phyloP scores from a whole-genome alignment of 2,888 invertebrate genomes.

The Selenia dentaria region DNA sequence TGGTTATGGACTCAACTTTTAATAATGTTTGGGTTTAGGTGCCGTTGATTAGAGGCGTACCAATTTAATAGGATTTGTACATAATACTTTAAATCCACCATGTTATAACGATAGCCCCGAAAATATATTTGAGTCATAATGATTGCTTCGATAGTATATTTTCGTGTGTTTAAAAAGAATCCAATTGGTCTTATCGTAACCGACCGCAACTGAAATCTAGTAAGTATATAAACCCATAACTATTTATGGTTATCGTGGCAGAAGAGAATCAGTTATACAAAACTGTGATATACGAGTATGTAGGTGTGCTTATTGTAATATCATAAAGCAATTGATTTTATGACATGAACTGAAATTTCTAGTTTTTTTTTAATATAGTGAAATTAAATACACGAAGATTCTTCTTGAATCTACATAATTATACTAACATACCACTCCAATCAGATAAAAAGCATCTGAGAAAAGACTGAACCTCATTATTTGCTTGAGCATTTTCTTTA shows the following conservation, averaged over 20 bases:
- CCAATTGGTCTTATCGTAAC: conserved; percentile 14
- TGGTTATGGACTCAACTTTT: conserved; percentile 38
- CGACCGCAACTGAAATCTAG: conserved; percentile 10
- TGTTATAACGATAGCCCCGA: conserved; percentile 30
- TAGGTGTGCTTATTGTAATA: no score
- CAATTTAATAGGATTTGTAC: conserved; percentile 30
- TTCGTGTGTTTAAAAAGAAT: conserved; percentile 13
- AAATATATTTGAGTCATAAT: conserved; percentile 17
- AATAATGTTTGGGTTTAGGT: conserved; percentile 38
- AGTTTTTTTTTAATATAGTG: no score
- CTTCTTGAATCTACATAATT: conserved; percentile 24
- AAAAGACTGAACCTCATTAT: conserved; percentile 36
- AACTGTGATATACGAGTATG: no score
- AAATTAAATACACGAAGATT: conserved; percentile 11
- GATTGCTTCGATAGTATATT: not conserved
- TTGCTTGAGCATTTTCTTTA: conserved; percentile 38
- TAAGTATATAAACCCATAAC: no score
- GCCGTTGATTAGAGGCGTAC: conserved; percentile 42
- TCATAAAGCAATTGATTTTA: no score
- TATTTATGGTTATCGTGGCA: no score
- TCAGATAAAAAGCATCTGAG: conserved; percentile 27
- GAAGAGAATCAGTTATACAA: no score
- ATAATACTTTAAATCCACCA: conserved; percentile 24
- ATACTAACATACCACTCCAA: conserved; percentile 23
- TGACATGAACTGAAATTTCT: no score